Conservation (phyloP, 2,888 invertebrate genomes). For the Calephelis perditalis region DNA sequence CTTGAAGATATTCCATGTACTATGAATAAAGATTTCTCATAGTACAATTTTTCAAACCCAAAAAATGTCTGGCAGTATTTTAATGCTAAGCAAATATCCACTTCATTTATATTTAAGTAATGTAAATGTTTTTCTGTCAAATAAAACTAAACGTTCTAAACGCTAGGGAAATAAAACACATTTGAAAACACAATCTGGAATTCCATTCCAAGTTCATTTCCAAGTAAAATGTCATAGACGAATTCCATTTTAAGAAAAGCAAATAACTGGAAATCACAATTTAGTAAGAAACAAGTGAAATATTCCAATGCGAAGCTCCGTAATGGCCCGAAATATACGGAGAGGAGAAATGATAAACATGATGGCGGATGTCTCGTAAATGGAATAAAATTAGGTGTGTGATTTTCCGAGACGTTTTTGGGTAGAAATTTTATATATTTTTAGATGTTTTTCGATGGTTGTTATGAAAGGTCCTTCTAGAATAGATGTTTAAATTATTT, state of each 20-base stretch:
- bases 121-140: background rate
- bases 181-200: background rate
- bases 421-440: too few species aligned
- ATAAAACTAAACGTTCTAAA: background rate
- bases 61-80: too few species aligned
- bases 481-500: background rate
- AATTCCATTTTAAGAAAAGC: constrained; percentile 68
- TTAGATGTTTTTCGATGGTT: background rate
- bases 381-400: constrained; percentile 68
- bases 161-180: background rate
- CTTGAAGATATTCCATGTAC: too few species aligned
- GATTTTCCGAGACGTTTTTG: constrained; percentile 46
- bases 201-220: constrained; percentile 59
- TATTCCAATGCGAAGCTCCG: constrained; percentile 64
- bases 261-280: constrained; percentile 74
- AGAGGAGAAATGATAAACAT: constrained; percentile 74
- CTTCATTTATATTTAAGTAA: too few species aligned
- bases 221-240: constrained; percentile 59
- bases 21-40: too few species aligned
- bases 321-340: constrained; percentile 67
- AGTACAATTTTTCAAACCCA: too few species aligned
- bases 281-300: constrained; percentile 74
- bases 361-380: constrained; percentile 72
- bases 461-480: too few species aligned
- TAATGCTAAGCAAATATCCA: too few species aligned